Percentiles rank a stretch among this genome's conserved stretches.
phyloP scores from a whole-genome alignment of 2,888 invertebrate genomes.

The Augochlorella aurata region DNA sequence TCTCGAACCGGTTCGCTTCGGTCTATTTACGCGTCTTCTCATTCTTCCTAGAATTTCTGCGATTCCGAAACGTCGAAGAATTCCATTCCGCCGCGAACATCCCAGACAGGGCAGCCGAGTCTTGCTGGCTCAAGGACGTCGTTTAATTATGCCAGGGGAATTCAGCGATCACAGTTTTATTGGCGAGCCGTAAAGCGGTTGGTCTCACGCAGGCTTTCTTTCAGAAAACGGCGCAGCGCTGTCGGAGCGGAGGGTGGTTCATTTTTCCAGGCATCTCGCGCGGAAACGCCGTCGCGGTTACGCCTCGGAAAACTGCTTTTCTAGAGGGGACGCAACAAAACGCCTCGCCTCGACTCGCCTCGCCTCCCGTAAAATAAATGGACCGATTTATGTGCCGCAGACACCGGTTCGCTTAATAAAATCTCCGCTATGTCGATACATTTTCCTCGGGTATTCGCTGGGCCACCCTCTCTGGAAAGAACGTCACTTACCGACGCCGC shows the following conservation, averaged over 20 bases:
- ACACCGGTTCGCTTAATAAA: constrained; percentile 70
- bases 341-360: background rate
- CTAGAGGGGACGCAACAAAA: constrained; percentile 58
- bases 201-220: constrained; percentile 34
- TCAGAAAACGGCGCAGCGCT: constrained; percentile 29
- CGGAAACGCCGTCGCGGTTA: constrained; percentile 13
- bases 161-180: constrained; percentile 56
- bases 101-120: background rate
- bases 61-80: constrained; percentile 1
- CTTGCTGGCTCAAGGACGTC: constrained; percentile 13
- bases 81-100: background rate
- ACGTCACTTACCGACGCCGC: constrained; percentile 6
- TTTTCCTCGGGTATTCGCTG: constrained; percentile 32
- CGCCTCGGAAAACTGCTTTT: constrained; percentile 50
- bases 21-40: background rate
- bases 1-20: background rate
- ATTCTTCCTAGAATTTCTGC: background rate
- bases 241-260: background rate
- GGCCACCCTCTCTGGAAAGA: background rate
- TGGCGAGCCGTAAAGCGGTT: constrained; percentile 34
- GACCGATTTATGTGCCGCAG: constrained; percentile 72
- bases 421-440: constrained; percentile 71
- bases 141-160: constrained; percentile 57
- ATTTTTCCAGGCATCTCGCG: constrained; percentile 38
- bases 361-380: constrained; percentile 74